Evolutionary conservation across 2,797 vertebrate species (phyloP), one percentile per base, ranked within the genome.

Genomic region (Aratinga solstitialis): DNA sequence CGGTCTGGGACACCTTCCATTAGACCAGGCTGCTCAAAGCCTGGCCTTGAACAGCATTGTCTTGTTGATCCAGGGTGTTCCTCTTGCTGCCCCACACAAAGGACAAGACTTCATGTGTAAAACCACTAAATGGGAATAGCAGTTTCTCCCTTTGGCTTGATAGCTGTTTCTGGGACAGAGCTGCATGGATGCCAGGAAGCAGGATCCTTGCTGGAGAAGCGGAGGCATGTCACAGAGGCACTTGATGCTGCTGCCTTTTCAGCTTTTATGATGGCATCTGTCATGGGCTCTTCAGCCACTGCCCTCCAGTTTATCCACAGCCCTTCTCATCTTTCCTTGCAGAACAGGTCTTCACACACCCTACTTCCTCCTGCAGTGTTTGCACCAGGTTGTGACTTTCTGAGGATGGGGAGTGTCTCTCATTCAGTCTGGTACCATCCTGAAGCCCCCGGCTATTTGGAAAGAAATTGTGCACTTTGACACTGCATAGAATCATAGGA

Each of bases 181-280:
- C 15, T 73, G 11, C 23, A 2, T 10, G 56, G 77, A 34, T 80
- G 19, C 26, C 53, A 17, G 51, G 45, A 71, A 50, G 15, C 30
- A 29, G 43, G 18, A 54, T 66, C 21, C 23, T 30, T 2, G 0
- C 14, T 36, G 50, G 32, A 47, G 38, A 11, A 67, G 7, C 0
- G 0, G 54, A 76, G 32, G 13, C 36, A 38, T 21, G 5, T 20
- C 53, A 8, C 0, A 0, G 72, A 50, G 38, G 36, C 48, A 0
- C 15, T 40, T 5, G 34, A 3, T 0, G 0, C 45, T 36, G 42
- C 65, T 56, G 29, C 36, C 4, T 3, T 12, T 34, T 17, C n/a
- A 10, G 63, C 72, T 86, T 42, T 47, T 11, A 12, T 0, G 0
- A 15, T 2, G 2, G 43, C 43, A 23, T 59, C 66, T 40, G 34